Percentiles rank a stretch among this genome's conserved stretches.
Evolutionary conservation across 2,797 vertebrate species (phyloP).

Genomic region (Eptatretus atami): DNA sequence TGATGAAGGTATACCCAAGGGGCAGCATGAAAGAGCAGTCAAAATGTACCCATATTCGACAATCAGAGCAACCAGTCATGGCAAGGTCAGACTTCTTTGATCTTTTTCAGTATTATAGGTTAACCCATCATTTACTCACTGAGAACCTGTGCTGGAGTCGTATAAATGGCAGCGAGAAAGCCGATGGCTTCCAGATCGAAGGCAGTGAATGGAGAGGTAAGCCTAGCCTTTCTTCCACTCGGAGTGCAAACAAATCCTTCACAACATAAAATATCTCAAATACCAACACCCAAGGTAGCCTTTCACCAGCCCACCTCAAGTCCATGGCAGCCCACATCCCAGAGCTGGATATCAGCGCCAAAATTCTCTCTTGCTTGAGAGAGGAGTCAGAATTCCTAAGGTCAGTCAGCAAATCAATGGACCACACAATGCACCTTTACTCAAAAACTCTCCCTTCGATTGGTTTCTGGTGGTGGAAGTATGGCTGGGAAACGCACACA

Average conservation of each 20-base stretch:
- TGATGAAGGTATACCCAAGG: slow-evolving; percentile 8
- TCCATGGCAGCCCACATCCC: too few relatives aligned
- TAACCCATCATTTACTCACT: slow-evolving; percentile 3
- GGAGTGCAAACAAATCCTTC: too few relatives aligned
- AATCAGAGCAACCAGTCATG: slow-evolving; percentile 11
- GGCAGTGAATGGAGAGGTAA: background rate
- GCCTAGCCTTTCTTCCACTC: too few relatives aligned
- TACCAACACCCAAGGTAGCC: too few relatives aligned
- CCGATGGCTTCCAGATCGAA: slow-evolving; percentile 3
- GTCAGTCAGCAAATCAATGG: slow-evolving; percentile 6
- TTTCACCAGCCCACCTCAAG: too few relatives aligned
- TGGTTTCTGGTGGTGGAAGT: slow-evolving; percentile 9
- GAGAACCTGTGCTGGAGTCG: background rate
- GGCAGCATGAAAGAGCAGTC: background rate
- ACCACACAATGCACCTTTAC: slow-evolving; percentile 3
- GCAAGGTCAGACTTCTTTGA: slow-evolving; percentile 11
- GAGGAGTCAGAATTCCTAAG: too few relatives aligned
- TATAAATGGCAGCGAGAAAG: slow-evolving; percentile 7
- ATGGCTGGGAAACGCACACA: slow-evolving; percentile 6
- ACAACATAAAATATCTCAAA: too few relatives aligned
- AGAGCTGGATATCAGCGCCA: too few relatives aligned
- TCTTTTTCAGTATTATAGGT: slow-evolving; percentile 11
- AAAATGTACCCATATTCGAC: slow-evolving; percentile 12
- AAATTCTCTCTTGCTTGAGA: too few relatives aligned
- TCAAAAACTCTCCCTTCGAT: background rate